Base-by-base conservation (phyloP, 2,113 vertebrate genomes). In the Syrmaticus mikado region DNA sequence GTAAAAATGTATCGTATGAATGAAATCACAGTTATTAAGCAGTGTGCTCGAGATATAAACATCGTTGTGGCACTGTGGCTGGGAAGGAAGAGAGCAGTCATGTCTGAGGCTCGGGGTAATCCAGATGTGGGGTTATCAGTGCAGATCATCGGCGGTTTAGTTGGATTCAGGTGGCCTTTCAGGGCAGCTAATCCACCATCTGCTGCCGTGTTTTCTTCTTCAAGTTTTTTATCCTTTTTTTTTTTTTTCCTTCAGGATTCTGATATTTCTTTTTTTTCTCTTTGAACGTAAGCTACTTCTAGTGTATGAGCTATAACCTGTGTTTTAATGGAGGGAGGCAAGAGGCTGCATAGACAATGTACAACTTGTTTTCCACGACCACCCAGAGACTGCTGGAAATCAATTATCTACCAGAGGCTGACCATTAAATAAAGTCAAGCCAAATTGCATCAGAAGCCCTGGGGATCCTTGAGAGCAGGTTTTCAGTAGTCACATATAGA, bases 1-100 rank as follows among this genome's bases (percentile, higher is more conserved):
- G 77, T 92, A 66, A 85, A 94, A 97, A 92, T 5, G n/a, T 88
- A 88, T 96, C 70, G 7, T 68, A 6, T 36, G 82, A 83, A 40
- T 36, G 88, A 84, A 96, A 85, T 24, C 13, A 73, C 3, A 21
- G 72, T 94, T 87, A 87, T 68, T 76, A 92, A 86, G 94, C 12
- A n/a, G 34, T 87, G 19, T 5, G 82, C 46, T 64, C 64, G 27
- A 52, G 72, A 76, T 18, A 43, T 11, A 86, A 85, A 61, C 50
- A 7, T 50, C 67, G 55, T 57, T 8, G 19, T 7, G 20, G 7
- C n/a, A 81, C 18, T 0, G 6, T 28, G 62, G 92, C 18, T 76
- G 27, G 13, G 71, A 45, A 61, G 77, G 66, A 93, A 75, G 93
- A 60, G 88, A 94, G 81, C 90, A 77, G 66, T 15, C 86, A 52